phyloP scores from a whole-genome alignment of 2,797 vertebrate genomes.

The Nannoperca australis region DNA sequence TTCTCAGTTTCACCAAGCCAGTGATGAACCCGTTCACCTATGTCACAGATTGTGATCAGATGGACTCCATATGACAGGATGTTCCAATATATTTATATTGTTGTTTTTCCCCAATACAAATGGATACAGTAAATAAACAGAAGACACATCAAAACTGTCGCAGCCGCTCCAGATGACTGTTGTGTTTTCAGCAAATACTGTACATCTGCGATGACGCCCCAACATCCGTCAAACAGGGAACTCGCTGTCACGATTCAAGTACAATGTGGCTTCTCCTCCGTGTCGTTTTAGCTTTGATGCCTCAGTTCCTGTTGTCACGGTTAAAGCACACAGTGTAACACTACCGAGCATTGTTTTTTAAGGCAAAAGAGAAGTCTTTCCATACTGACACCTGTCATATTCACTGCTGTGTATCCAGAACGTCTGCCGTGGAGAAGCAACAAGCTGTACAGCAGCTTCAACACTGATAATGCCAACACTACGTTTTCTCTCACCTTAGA shows the following conservation, averaged over 20 bases:
- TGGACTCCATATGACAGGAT: slow-evolving; percentile 44
- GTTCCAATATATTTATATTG: slow-evolving; percentile 25
- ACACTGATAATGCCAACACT: slow-evolving; percentile 27
- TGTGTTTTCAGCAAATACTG: slow-evolving; percentile 43
- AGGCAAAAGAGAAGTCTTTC: slow-evolving; percentile 44
- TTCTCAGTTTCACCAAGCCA: neutral
- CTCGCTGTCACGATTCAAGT: slow-evolving; percentile 54
- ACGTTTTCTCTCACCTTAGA: slow-evolving; percentile 3
- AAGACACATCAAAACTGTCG: slow-evolving; percentile 39
- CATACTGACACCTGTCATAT: slow-evolving; percentile 75
- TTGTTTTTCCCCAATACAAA: slow-evolving; percentile 32
- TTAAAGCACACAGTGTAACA: slow-evolving; percentile 56
- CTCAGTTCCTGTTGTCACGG: slow-evolving; percentile 63
- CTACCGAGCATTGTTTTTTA: slow-evolving; percentile 29
- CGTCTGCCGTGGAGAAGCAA: slow-evolving; percentile 35
- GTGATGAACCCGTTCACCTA: slow-evolving; percentile 33
- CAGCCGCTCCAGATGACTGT: slow-evolving; percentile 30
- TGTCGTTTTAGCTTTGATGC: slow-evolving; percentile 43
- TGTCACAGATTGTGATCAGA: slow-evolving; percentile 14
- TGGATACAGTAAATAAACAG: slow-evolving; percentile 47
- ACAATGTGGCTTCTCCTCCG: slow-evolving; percentile 39
- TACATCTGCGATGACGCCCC: slow-evolving; percentile 35
- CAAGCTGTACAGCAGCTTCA: slow-evolving; percentile 43
- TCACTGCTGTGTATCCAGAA: slow-evolving; percentile 36
- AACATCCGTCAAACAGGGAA: slow-evolving; percentile 28